A percentile compares a stretch with the other conserved stretches of the same genome.
Evolutionary conservation across 92 coral and sea anemone genomes (phyloP).

Genomic region (Parazoanthus atlanticus): DNA sequence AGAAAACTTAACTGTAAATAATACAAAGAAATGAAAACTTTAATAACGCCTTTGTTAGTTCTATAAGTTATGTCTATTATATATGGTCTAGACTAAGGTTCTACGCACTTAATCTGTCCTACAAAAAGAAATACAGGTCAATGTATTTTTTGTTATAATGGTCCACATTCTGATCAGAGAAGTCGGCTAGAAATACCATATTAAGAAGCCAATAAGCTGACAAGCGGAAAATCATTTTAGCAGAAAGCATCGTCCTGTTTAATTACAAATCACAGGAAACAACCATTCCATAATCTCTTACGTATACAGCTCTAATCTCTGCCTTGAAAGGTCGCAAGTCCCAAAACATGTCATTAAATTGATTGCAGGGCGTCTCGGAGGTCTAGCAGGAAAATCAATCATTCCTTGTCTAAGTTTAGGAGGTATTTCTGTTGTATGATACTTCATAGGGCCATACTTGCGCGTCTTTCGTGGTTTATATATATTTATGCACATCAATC

Average conservation of each 20-base stretch:
- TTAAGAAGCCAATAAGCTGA: not conserved
- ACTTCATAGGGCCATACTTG: not conserved
- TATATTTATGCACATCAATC: too few species aligned
- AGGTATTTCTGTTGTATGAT: not conserved
- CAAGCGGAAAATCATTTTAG: too few species aligned
- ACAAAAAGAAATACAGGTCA: not conserved
- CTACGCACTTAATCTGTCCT: too few species aligned
- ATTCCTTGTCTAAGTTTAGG: not conserved
- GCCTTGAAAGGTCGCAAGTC: not conserved
- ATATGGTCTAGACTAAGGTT: too few species aligned
- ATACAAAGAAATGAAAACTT: too few species aligned
- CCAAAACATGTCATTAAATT: not conserved
- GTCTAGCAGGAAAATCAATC: too few species aligned
- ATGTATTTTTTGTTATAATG: not conserved
- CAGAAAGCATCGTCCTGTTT: not conserved
- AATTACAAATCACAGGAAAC: not conserved
- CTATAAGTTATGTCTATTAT: too few species aligned
- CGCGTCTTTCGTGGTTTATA: not conserved
- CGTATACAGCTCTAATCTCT: not conserved
- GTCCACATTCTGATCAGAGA: not conserved
- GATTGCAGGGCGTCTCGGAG: not conserved
- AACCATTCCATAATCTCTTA: not conserved
- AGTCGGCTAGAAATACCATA: not conserved
- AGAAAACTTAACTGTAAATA: too few species aligned
- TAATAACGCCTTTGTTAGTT: too few species aligned